Conservation (phyloP, 2,113 vertebrate genomes). For the Diphyllodes magnificus region DNA sequence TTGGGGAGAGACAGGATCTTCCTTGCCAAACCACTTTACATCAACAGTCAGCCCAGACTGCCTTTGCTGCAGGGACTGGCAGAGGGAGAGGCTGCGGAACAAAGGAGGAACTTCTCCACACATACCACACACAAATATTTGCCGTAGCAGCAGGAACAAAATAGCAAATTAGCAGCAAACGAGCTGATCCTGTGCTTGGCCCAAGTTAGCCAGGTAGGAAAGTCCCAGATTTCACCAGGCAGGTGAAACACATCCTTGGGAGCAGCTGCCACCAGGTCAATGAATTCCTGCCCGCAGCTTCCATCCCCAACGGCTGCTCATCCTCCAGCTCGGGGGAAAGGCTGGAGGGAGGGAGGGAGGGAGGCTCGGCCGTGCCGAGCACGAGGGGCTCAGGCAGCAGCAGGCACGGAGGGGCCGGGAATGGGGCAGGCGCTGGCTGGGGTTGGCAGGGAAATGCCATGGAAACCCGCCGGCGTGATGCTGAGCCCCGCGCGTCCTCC, state of each 20-base stretch:
- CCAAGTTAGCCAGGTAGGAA: constrained; percentile 5
- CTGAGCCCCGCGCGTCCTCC: constrained; percentile 44
- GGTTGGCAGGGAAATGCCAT: constrained; percentile 36
- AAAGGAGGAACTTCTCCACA: constrained; percentile 40
- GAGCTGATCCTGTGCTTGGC: neutral
- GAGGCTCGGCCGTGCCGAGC: neutral
- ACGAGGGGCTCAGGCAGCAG: neutral
- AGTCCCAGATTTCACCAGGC: neutral
- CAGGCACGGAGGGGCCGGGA: constrained; percentile 7
- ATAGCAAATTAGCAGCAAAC: constrained; percentile 43
- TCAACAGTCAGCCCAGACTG: neutral
- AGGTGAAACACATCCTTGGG: constrained; percentile 2
- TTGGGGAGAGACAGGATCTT: neutral
- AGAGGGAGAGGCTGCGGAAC: constrained; percentile 32
- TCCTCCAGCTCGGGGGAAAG: neutral
- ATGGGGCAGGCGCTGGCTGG: neutral
- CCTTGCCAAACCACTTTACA: constrained; percentile 44
- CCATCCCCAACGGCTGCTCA: constrained; percentile 13
- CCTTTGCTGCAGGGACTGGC: constrained; percentile 51
- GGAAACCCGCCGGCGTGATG: constrained; percentile 53
- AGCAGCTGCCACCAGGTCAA: neutral
- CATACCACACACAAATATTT: constrained; percentile 58
- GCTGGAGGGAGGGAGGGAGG: neutral
- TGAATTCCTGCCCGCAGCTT: neutral
- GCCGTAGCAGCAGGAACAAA: constrained; percentile 42